Evolutionary conservation across 1,140 invertebrate genomes (phyloP).

Genomic region (Leptonema lineaticorne): DNA sequence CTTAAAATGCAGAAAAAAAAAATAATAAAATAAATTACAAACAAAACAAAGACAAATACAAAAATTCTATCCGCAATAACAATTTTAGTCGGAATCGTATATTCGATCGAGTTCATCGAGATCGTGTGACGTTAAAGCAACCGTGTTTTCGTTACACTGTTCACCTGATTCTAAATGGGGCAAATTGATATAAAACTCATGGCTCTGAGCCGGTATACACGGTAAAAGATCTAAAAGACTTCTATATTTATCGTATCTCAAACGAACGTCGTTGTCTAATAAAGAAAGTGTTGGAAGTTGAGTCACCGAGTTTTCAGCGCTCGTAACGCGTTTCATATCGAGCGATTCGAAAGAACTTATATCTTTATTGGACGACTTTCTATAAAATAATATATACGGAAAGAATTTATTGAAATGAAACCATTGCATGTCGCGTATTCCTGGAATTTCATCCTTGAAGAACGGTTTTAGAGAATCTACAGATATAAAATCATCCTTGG

Average conservation of each 20-base stretch:
- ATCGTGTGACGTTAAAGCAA: too few relatives aligned
- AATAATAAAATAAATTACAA: too few relatives aligned
- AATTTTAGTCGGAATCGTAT: too few relatives aligned
- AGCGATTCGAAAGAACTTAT: not conserved
- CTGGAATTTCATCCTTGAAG: not conserved
- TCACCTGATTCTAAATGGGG: not conserved
- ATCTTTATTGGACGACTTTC: not conserved
- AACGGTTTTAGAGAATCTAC: not conserved
- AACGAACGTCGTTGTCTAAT: not conserved
- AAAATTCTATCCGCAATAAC: too few relatives aligned
- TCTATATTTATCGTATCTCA: not conserved
- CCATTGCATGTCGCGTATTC: not conserved
- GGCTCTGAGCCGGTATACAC: not conserved
- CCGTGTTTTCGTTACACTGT: too few relatives aligned
- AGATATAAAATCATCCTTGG: not conserved
- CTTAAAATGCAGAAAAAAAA: too few relatives aligned
- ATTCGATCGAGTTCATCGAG: too few relatives aligned
- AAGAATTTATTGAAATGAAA: not conserved
- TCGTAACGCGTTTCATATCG: not conserved
- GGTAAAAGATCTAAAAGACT: not conserved
- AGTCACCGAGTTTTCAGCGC: not conserved
- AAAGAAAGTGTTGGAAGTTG: not conserved
- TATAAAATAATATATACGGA: not conserved
- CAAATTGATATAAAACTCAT: not conserved
- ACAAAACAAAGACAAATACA: too few relatives aligned